Conservation (phyloP, 2,888 invertebrate genomes). For the Seira ritae region DNA sequence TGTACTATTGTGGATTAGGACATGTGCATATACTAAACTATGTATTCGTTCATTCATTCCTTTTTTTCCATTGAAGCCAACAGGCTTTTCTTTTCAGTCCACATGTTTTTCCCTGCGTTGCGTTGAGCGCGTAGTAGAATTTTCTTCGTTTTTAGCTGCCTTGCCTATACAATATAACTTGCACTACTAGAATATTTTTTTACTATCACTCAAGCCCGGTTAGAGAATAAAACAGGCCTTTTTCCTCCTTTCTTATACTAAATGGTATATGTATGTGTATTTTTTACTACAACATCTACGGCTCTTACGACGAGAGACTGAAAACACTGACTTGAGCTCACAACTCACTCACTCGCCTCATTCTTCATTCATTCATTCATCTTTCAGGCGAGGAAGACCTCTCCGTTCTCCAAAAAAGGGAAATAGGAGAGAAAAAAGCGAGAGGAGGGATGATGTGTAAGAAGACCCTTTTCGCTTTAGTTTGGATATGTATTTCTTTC, state of each 20-base stretch:
- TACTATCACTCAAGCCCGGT: slow-evolving; percentile 43
- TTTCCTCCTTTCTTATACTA: no score
- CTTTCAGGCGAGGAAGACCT: slow-evolving; percentile 46
- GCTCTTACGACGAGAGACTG: slow-evolving; percentile 14
- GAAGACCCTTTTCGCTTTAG: slow-evolving; percentile 32
- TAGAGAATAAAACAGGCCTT: no score
- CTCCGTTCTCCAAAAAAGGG: not conserved
- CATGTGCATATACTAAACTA: no score
- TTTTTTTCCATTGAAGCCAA: slow-evolving; percentile 23
- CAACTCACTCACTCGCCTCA: slow-evolving; percentile 56
- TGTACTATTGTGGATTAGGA: no score
- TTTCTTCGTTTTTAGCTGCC: no score
- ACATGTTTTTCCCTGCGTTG: no score
- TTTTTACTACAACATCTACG: slow-evolving; percentile 43
- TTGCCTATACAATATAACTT: no score
- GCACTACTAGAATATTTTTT: not conserved
- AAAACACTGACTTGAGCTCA: slow-evolving; percentile 21
- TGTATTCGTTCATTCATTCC: slow-evolving; percentile 66
- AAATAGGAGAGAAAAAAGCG: slow-evolving; percentile 8
- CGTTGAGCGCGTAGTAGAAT: no score
- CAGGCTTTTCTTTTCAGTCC: slow-evolving; percentile 20
- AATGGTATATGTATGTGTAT: no score
- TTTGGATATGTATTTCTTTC: slow-evolving; percentile 1
- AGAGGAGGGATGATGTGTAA: slow-evolving; percentile 27
- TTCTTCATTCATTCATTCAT: slow-evolving; percentile 65